Percentiles rank a stretch among this genome's conserved stretches.
Conservation (phyloP, 2,113 vertebrate genomes). For the Amia ocellicauda region DNA sequence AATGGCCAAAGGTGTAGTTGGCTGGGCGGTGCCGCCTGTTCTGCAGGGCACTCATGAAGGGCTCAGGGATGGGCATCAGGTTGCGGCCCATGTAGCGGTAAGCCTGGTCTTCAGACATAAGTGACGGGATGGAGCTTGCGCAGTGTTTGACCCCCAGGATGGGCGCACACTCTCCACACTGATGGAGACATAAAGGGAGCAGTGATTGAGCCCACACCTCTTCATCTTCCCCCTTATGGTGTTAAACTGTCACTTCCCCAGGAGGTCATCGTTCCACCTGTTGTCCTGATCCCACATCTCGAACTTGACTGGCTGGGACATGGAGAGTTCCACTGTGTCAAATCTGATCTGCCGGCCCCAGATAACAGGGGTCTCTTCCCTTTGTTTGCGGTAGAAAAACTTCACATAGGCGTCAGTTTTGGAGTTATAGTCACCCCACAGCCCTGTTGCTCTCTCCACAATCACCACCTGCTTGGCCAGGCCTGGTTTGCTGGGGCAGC, state of each 20-base stretch:
- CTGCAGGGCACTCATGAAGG: too few species aligned
- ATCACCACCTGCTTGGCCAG: constrained; percentile 52
- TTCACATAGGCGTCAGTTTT: constrained; percentile 63
- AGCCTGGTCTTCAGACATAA: neutral
- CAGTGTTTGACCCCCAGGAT: constrained; percentile 51
- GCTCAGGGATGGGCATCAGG: too few species aligned
- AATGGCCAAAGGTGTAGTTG: too few species aligned
- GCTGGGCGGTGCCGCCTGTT: too few species aligned
- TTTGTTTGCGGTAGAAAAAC: constrained; percentile 33
- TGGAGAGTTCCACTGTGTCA: too few species aligned
- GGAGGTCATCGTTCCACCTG: constrained; percentile 48
- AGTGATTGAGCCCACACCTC: constrained; percentile 31
- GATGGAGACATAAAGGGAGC: constrained; percentile 38
- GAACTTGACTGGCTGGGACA: constrained; percentile 30
- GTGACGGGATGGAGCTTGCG: constrained; percentile 42
- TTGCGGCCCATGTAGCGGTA: too few species aligned
- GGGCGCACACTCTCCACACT: constrained; percentile 45
- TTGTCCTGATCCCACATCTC: constrained; percentile 62
- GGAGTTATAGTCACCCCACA: constrained; percentile 51
- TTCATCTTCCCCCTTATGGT: neutral
- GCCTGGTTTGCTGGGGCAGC: constrained; percentile 57
- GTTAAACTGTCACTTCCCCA: constrained; percentile 27
- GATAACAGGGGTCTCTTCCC: constrained; percentile 16
- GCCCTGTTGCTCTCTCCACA: constrained; percentile 24
- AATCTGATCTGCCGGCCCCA: constrained; percentile 29